A percentile compares a stretch with the other conserved stretches of the same genome.
These are phyloP conservation scores for Hapalemur alaotrensis DNA, from an alignment of 2,797 vertebrate genomes.

Conservation along the genomic window DNA sequence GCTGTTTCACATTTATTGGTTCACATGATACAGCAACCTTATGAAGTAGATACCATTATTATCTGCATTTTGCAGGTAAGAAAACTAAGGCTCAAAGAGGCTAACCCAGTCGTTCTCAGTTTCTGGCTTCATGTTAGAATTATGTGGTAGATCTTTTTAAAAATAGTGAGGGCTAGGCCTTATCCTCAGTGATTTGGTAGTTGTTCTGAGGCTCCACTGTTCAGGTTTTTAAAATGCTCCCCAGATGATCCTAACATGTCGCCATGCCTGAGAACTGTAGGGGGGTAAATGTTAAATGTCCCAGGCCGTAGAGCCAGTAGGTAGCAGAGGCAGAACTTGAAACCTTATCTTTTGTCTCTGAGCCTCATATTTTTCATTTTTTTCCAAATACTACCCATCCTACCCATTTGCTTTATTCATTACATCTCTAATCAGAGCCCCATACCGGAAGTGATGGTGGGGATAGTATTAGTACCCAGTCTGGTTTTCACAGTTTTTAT, in stretches of 20 bases:
- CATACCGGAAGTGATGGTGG: too few relatives aligned
- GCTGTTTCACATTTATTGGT: not conserved
- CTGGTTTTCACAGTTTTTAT: not conserved
- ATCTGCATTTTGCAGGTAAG: not conserved
- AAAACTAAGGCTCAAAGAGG: not conserved
- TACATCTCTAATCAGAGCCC: not conserved
- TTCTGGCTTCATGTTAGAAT: not conserved
- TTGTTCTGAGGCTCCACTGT: not conserved
- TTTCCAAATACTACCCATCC: rapidly evolving
- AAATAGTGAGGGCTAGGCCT: not conserved
- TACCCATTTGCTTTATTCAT: not conserved
- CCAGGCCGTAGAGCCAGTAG: not conserved
- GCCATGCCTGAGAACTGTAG: not conserved
- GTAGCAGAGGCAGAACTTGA: not conserved
- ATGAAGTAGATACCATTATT: not conserved
- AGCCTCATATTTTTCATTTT: not conserved
- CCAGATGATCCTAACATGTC: not conserved
- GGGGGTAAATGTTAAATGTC: not conserved
- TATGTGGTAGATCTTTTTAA: not conserved
- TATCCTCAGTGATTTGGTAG: not conserved
- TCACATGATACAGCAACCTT: not conserved
- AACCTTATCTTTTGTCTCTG: not conserved
- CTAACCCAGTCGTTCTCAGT: not conserved
- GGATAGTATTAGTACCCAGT: not conserved
- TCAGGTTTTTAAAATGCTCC: not conserved